Conservation (phyloP, 2,113 vertebrate genomes). For the Zonotrichia leucophrys region DNA sequence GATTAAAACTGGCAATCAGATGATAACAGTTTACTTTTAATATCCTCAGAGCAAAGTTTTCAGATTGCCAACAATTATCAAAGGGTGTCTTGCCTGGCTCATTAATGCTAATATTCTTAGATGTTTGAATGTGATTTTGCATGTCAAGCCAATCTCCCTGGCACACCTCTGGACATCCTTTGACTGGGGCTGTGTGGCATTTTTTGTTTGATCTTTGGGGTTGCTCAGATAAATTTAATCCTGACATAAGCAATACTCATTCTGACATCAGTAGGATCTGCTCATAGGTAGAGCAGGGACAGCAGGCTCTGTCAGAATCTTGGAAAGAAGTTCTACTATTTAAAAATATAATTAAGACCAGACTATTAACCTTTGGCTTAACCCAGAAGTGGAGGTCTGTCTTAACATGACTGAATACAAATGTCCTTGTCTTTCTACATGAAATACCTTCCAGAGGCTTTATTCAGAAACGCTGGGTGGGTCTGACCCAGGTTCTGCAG, state of each 20-base stretch:
- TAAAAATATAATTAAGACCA: not conserved
- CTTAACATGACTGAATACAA: not conserved
- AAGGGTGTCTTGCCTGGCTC: slow-evolving; percentile 43
- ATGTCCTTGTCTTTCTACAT: not conserved
- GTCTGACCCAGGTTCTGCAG: not conserved
- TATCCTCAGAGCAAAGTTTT: slow-evolving; percentile 65
- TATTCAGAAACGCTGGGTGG: not conserved
- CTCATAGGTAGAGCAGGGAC: not conserved
- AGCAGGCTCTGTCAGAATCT: not conserved
- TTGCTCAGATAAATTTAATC: slow-evolving; percentile 42
- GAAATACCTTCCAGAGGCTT: not conserved
- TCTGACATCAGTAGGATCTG: slow-evolving; percentile 23
- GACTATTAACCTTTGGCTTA: slow-evolving; percentile 24
- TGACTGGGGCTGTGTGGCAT: slow-evolving; percentile 54
- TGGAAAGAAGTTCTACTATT: not conserved
- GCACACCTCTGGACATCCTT: slow-evolving; percentile 36
- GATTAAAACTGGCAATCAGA: slow-evolving; percentile 57
- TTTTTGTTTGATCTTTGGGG: slow-evolving; percentile 47
- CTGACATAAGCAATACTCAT: not conserved
- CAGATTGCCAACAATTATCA: slow-evolving; percentile 59
- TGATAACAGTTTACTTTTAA: slow-evolving; percentile 57
- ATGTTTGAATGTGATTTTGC: slow-evolving; percentile 53
- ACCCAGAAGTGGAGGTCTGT: not conserved
- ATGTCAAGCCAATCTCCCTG: slow-evolving; percentile 41
- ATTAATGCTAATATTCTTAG: slow-evolving; percentile 49